phyloP scores from a whole-genome alignment of 2,888 invertebrate genomes.

The Papilio elwesi region DNA sequence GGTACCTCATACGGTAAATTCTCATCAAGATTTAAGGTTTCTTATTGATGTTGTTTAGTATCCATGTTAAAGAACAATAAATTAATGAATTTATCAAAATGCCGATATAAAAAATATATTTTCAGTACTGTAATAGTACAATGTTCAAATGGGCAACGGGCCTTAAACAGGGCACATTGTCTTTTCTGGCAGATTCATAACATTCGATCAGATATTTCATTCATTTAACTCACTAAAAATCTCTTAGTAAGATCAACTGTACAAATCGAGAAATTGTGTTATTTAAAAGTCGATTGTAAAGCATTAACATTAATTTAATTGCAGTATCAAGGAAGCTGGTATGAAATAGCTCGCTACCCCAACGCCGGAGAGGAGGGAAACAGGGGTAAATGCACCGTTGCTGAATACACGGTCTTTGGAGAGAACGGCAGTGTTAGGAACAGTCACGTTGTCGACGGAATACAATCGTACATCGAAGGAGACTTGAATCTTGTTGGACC shows the following conservation, averaged over 20 bases:
- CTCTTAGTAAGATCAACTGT: neutral
- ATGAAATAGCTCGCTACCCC: conserved; percentile 46
- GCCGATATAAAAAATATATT: too few species aligned
- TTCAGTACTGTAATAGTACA: too few species aligned
- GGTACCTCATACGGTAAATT: too few species aligned
- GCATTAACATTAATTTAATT: neutral
- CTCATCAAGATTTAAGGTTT: too few species aligned
- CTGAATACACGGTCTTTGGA: conserved; percentile 82
- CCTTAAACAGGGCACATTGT: too few species aligned
- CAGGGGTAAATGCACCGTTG: conserved; percentile 57
- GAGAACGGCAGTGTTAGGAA: conserved; percentile 68
- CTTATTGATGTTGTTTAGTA: too few species aligned
- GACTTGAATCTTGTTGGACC: conserved; percentile 70
- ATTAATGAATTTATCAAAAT: too few species aligned
- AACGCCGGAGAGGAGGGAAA: conserved; percentile 41
- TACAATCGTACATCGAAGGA: conserved; percentile 65
- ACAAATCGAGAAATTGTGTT: neutral
- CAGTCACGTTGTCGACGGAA: conserved; percentile 62
- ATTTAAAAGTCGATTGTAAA: neutral
- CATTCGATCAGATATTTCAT: too few species aligned
- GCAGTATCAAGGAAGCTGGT: conserved; percentile 46
- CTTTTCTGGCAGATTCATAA: too few species aligned
- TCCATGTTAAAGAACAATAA: too few species aligned
- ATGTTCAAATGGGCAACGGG: too few species aligned
- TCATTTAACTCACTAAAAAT: too few species aligned